phyloP scores from a whole-genome alignment of 2,888 invertebrate species.

The Empis stercorea region DNA sequence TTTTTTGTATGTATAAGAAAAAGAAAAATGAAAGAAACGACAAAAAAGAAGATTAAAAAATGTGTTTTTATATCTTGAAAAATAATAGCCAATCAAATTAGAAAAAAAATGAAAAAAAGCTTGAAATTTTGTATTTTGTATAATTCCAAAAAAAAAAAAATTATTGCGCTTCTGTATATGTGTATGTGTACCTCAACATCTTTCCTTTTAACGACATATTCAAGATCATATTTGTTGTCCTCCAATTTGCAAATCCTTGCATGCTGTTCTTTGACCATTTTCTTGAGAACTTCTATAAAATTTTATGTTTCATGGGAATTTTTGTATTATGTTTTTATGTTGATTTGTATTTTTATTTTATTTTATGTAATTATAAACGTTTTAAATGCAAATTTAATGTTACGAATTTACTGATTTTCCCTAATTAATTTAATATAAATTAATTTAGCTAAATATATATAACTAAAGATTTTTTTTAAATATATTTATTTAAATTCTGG shows the following conservation, averaged over 20 bases:
- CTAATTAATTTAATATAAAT: too few species aligned
- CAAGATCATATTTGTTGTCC: slow-evolving; percentile 95
- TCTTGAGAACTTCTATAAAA: slow-evolving; percentile 60
- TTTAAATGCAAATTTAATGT: too few species aligned
- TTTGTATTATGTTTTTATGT: slow-evolving; percentile 2
- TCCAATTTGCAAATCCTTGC: slow-evolving; percentile 78
- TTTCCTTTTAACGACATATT: slow-evolving; percentile 95
- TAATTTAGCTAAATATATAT: too few species aligned
- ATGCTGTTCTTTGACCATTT: slow-evolving; percentile 73
- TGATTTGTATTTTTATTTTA: background rate
- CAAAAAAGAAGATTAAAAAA: slow-evolving; percentile 14
- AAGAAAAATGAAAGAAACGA: slow-evolving; percentile 2
- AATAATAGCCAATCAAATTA: slow-evolving; percentile 12
- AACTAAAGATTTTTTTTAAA: too few species aligned
- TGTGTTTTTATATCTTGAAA: slow-evolving; percentile 18
- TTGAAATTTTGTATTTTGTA: background rate
- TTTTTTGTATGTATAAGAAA: too few species aligned
- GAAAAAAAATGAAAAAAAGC: slow-evolving; percentile 7
- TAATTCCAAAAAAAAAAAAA: too few species aligned
- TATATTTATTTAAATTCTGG: too few species aligned
- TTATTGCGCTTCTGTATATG: too few species aligned
- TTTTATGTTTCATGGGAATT: slow-evolving; percentile 11
- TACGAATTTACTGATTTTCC: too few species aligned
- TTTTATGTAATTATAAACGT: too few species aligned
- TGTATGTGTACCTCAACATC: slow-evolving; percentile 82